These are phyloP conservation scores for Strigamia crassipes DNA, from an alignment of 2,888 invertebrate genomes.

Conservation along the genomic window DNA sequence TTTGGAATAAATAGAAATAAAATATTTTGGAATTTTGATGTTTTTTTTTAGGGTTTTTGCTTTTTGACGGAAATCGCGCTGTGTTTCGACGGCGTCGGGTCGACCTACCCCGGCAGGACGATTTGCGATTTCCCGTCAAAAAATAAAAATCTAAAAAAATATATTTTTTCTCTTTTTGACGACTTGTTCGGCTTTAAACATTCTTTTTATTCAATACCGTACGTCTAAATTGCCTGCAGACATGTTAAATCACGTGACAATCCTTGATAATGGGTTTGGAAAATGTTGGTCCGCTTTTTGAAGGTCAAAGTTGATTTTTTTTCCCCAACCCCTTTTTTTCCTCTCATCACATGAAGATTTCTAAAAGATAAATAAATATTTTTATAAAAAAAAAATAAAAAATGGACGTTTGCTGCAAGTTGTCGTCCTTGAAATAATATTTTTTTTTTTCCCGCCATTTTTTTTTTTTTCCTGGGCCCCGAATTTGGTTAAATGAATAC, in stretches of 20 bases:
- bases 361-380: background rate
- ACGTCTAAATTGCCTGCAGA: background rate
- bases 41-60: no score
- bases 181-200: no score
- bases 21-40: no score
- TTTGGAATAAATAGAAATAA: no score
- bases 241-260: background rate
- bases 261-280: background rate
- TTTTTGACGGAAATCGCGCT: no score
- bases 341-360: background rate
- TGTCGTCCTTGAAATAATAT: background rate
- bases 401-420: background rate
- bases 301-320: conserved; percentile 29
- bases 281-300: background rate
- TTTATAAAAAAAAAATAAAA: background rate
- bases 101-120: no score
- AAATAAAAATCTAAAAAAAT: no score
- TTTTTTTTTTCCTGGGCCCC: background rate
- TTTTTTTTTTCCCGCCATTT: background rate
- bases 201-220: no score
- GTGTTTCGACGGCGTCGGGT: no score
- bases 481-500: background rate
- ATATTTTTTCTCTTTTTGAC: no score
- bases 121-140: no score
- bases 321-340: background rate